Conservation (phyloP, 2,797 vertebrate species). For the Enteromius thamalakanensis region DNA sequence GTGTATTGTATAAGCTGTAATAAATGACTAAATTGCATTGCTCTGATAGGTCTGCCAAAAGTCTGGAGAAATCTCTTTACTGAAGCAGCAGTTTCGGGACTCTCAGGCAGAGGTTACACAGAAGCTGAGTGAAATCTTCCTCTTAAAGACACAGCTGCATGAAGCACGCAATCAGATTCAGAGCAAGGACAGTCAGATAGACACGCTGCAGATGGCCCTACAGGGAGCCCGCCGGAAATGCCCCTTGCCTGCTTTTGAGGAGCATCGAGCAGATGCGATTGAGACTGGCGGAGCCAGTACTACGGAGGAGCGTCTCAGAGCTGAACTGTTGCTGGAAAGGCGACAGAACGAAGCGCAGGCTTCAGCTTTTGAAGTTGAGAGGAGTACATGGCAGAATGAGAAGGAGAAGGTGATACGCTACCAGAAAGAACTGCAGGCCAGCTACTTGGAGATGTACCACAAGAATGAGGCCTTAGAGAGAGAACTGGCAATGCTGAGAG, state of each 20-base stretch:
- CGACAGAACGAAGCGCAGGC: slow-evolving; percentile 92
- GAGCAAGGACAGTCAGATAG: slow-evolving; percentile 84
- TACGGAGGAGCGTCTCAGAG: slow-evolving; percentile 86
- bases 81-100: slow-evolving; percentile 95
- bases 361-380: slow-evolving; percentile 89
- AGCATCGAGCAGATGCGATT: slow-evolving; percentile 53
- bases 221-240: slow-evolving; percentile 68
- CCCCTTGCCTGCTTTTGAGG: slow-evolving; percentile 53
- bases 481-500: slow-evolving; percentile 82
- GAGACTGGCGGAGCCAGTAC: slow-evolving; percentile 63
- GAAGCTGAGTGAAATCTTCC: slow-evolving; percentile 94
- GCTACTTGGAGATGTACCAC: slow-evolving; percentile 96
- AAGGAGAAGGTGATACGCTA: slow-evolving; percentile 98
- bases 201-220: slow-evolving; percentile 79
- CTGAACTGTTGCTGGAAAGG: slow-evolving; percentile 91
- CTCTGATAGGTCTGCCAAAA: slow-evolving; percentile 95
- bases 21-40: neutral
- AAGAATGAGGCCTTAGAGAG: slow-evolving; percentile 88
- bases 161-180: slow-evolving; percentile 84
- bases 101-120: slow-evolving; percentile 93
- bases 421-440: slow-evolving; percentile 96
- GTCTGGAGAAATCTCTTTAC: slow-evolving; percentile 91
- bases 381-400: slow-evolving; percentile 93
- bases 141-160: slow-evolving; percentile 91
- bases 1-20: neutral